phyloP scores from a whole-genome alignment of 2,888 invertebrate genomes.

The Monochamus alternatus region DNA sequence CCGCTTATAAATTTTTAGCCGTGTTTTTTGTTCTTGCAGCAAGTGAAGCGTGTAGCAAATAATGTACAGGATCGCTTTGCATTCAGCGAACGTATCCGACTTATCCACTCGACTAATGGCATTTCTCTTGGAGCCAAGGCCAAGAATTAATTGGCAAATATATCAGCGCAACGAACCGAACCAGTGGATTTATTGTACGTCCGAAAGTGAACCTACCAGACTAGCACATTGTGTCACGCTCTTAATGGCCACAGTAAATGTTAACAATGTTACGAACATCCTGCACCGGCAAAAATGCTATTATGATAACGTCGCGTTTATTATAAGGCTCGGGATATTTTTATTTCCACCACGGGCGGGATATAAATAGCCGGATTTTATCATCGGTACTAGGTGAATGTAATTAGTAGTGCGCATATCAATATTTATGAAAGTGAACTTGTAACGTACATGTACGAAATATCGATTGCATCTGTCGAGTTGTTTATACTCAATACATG shows the following conservation, averaged over 20 bases:
- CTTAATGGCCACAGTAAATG: conserved; percentile 17
- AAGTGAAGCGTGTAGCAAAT: conserved; percentile 18
- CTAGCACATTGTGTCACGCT: conserved; percentile 38
- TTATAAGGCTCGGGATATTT: not conserved
- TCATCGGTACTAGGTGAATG: not conserved
- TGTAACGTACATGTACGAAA: not conserved
- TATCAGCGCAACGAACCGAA: conserved; percentile 60
- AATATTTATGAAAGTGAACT: not conserved
- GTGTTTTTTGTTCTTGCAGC: conserved; percentile 25
- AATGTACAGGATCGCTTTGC: conserved; percentile 31
- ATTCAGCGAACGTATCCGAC: conserved; percentile 37
- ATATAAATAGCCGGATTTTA: not conserved
- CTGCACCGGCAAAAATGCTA: conserved; percentile 9
- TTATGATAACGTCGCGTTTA: conserved; percentile 11
- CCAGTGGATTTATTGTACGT: conserved; percentile 57
- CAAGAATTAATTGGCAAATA: conserved; percentile 62
- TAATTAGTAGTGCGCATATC: not conserved
- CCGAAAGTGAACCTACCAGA: conserved; percentile 52
- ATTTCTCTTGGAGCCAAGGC: conserved; percentile 50
- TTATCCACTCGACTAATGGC: conserved; percentile 32
- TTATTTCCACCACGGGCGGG: not conserved
- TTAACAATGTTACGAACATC: conserved; percentile 11
- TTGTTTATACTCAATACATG: not conserved
- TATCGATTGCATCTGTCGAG: not conserved
- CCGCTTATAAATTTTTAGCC: conserved; percentile 25